Base-by-base conservation (phyloP, 2,797 vertebrate genomes). In the Coranthus polyacanthus region DNA sequence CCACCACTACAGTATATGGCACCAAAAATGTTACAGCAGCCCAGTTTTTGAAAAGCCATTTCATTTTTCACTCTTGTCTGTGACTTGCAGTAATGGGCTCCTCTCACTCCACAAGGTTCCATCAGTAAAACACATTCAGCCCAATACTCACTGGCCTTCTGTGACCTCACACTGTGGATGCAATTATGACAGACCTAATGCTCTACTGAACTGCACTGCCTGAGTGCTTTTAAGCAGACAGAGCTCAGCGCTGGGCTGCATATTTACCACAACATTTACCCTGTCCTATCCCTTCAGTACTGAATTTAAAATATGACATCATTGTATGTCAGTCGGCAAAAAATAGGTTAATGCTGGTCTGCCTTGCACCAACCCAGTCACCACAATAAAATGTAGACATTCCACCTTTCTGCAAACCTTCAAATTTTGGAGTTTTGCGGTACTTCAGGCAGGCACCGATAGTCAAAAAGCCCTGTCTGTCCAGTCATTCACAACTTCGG, bases 31-130 rank as follows among this genome's bases (percentile, higher is more conserved):
- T 84, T 78, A 81, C 43, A 72, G 71, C 56, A 59, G 71, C 81
- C 79, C 78, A 72, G 61, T 83, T 89, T 87, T 77, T 82, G 68
- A 86, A 84, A 91, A 84, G 86, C 75, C 69, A 89, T 90, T 91
- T 83, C 68, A 81, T 92, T 89, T 88, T 76, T 91, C 84, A 81
- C 63, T 84, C 79, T 67, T 86, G 79, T 83, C 73, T 78, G 62
- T 63, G 79, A 84, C 72, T 85, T 68, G 50, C 72, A 29, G 71
- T 88, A 90, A 89, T 90, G 79, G 85, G 79, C 79, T 85, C 52
- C 78, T 83, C 73, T 87, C 83, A 62, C 78, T 82, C 75, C 75
- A 62, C 78, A 65, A 72, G 68, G 76, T 84, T 88, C 79, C 84
- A 82, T 75, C 85, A 69, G 59, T 80, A 78, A 85, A 47, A 72